Percentiles rank a stretch among this genome's conserved stretches.
Evolutionary conservation across 1,140 invertebrate species (phyloP).

Genomic region (Zophobas morio): DNA sequence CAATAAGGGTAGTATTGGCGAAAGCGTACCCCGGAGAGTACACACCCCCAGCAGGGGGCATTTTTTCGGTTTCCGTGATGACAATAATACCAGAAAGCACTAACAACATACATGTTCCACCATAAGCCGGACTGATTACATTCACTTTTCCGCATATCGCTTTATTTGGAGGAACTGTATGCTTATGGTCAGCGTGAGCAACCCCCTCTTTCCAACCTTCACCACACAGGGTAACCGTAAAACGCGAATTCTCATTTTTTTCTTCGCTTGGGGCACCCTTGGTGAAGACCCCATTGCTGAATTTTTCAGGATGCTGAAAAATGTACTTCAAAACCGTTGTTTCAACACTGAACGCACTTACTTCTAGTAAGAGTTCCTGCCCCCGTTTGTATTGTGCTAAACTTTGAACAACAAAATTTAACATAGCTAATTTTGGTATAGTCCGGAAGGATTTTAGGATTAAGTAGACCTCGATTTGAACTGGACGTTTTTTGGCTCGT

Average conservation of each 20-base stretch:
- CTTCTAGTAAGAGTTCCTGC: too few relatives aligned
- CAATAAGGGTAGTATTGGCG: conserved; percentile 75
- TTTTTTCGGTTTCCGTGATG: conserved; percentile 81
- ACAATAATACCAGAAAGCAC: conserved; percentile 82
- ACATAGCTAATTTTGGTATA: too few relatives aligned
- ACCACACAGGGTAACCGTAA: conserved; percentile 80
- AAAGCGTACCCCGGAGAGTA: conserved; percentile 75
- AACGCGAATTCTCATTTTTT: conserved; percentile 74
- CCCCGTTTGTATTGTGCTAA: too few relatives aligned
- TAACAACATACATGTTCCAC: conserved; percentile 82
- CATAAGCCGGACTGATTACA: conserved; percentile 86
- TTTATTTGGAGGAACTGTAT: conserved; percentile 76
- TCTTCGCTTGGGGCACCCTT: conserved; percentile 79
- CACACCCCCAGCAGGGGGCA: conserved; percentile 80
- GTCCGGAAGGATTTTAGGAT: too few relatives aligned
- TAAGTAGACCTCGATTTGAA: too few relatives aligned
- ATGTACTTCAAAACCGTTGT: too few relatives aligned
- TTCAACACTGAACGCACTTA: too few relatives aligned
- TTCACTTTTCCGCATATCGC: conserved; percentile 76
- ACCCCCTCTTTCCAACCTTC: conserved; percentile 84
- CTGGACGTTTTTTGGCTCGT: too few relatives aligned
- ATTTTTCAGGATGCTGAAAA: too few relatives aligned
- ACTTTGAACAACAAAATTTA: too few relatives aligned
- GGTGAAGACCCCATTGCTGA: conserved; percentile 79
- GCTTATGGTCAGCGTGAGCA: conserved; percentile 74